Percentiles rank a stretch among this genome's conserved stretches.
Conservation (phyloP, 2,113 vertebrate genomes). For the Strix aluco region DNA sequence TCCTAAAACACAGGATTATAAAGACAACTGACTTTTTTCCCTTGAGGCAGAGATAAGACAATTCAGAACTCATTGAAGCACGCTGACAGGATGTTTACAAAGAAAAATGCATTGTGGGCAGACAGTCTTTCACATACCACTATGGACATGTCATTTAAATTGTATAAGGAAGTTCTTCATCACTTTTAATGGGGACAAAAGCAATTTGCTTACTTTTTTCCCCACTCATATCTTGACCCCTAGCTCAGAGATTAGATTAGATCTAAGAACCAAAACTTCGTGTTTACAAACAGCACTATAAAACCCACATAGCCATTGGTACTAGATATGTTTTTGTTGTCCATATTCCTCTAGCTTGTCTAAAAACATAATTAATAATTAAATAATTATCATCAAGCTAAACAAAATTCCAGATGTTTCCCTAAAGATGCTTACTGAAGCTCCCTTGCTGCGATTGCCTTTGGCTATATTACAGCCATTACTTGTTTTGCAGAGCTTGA, state of each 20-base stretch:
- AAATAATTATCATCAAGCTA: background rate
- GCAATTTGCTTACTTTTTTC: background rate
- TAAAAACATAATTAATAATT: background rate
- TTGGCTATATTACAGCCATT: background rate
- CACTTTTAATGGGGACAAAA: conserved; percentile 8
- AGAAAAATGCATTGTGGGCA: background rate
- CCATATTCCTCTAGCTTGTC: background rate
- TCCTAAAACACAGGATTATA: conserved; percentile 2
- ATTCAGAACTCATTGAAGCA: conserved; percentile 23
- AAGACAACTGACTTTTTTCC: conserved; percentile 4
- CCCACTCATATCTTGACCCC: background rate
- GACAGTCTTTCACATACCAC: conserved; percentile 8
- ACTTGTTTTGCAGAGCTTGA: background rate
- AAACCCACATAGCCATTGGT: background rate
- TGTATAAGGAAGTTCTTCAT: conserved; percentile 23
- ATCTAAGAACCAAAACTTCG: background rate
- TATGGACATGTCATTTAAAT: background rate
- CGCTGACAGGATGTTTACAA: conserved; percentile 16
- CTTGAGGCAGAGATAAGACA: conserved; percentile 36
- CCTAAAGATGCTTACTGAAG: background rate
- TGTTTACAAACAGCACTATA: background rate
- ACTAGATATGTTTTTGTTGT: background rate
- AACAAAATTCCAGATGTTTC: background rate
- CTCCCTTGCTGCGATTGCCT: background rate
- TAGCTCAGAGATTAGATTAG: background rate